phyloP scores from a whole-genome alignment of 2,113 vertebrate genomes.

The Paradoxurus hermaphroditus region DNA sequence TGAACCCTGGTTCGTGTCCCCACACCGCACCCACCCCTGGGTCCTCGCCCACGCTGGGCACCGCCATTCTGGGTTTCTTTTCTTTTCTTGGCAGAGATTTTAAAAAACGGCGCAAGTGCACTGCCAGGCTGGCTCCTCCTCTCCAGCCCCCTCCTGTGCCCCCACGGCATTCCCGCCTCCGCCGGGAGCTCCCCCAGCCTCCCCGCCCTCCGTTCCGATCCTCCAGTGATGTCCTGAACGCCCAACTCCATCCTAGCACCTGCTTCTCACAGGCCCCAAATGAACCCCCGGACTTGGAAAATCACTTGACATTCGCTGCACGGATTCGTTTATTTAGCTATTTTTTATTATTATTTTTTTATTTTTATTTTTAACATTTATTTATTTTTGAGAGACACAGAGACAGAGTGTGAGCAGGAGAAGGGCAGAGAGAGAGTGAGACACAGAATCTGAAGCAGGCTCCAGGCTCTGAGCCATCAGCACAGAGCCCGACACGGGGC shows the following conservation, averaged over 20 bases:
- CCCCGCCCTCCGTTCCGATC: fast-evolving
- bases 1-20: too few species aligned
- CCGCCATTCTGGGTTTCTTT: not conserved
- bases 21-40: not conserved
- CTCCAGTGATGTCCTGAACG: not conserved
- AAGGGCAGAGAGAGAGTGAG: too few species aligned
- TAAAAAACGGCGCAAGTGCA: not conserved
- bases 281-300: not conserved
- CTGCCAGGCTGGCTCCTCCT: not conserved
- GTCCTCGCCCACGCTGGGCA: not conserved
- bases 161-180: not conserved
- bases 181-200: fast-evolving
- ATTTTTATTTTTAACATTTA: too few species aligned
- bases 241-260: not conserved
- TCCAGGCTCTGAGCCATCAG: too few species aligned
- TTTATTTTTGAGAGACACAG: too few species aligned
- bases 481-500: too few species aligned
- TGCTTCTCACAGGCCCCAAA: not conserved
- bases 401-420: too few species aligned
- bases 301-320: too few species aligned
- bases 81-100: not conserved
- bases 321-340: not conserved
- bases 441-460: too few species aligned
- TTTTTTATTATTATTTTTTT: not conserved
- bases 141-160: fast-evolving